Percentiles rank a stretch among this genome's conserved stretches.
These are phyloP conservation scores for Clarias macrocephalus DNA, from an alignment of 2,113 vertebrate genomes.

Conservation along the genomic window DNA sequence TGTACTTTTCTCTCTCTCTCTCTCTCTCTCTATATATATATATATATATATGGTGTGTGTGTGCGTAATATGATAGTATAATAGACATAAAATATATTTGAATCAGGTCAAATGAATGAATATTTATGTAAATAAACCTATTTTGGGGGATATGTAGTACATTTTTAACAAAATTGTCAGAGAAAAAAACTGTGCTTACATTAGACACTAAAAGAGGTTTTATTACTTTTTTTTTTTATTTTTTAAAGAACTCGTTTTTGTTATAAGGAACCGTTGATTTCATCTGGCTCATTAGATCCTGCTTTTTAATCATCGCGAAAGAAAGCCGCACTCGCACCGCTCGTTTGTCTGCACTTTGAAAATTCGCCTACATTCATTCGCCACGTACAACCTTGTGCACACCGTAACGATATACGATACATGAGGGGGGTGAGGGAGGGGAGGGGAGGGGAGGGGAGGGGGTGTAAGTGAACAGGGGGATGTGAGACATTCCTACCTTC, in stretches of 20 bases:
- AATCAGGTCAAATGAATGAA: background rate
- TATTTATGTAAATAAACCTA: too few species aligned
- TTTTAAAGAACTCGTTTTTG: too few species aligned
- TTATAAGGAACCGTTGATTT: background rate
- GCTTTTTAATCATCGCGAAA: background rate
- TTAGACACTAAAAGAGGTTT: background rate
- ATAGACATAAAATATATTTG: background rate
- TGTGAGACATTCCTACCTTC: background rate
- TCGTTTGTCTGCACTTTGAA: background rate
- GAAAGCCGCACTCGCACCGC: background rate
- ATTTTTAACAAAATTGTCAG: background rate
- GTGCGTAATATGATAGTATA: too few species aligned
- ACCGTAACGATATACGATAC: background rate
- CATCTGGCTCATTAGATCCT: background rate
- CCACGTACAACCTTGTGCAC: background rate
- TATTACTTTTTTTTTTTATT: too few species aligned
- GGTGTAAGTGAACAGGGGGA: background rate
- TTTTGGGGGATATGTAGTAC: background rate
- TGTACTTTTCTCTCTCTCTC: too few species aligned
- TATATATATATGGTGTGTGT: too few species aligned
- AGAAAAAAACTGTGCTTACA: background rate
- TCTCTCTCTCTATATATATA: too few species aligned
- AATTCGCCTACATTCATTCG: background rate
- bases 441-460: background rate
- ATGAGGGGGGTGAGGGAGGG: background rate